Conservation (phyloP, 2,113 vertebrate species). For the Ameiurus melas region DNA sequence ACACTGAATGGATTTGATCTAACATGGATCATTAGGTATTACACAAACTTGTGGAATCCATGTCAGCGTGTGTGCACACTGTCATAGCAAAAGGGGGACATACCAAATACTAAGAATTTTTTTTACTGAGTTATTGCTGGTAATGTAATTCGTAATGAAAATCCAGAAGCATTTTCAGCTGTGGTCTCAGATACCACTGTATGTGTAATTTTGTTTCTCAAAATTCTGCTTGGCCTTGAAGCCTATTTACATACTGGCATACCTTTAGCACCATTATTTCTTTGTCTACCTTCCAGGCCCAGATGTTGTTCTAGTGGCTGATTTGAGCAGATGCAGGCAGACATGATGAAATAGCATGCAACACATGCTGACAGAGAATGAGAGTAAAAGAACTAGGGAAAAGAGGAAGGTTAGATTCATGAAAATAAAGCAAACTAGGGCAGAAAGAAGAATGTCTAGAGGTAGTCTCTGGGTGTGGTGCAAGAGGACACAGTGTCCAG, state of each 20-base stretch:
- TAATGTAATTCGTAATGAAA: not conserved
- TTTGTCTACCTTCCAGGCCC: not conserved
- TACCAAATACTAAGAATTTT: not conserved
- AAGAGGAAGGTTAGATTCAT: not conserved
- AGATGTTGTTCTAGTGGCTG: constrained; percentile 33
- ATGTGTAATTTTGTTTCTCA: not conserved
- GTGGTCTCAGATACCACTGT: not conserved
- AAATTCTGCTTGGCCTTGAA: not conserved
- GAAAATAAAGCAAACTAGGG: not conserved
- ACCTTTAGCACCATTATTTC: not conserved
- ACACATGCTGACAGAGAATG: constrained; percentile 13
- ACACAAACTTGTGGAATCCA: not conserved
- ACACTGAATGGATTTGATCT: not conserved
- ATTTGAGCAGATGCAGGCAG: constrained; percentile 38
- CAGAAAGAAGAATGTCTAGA: not conserved
- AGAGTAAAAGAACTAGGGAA: not conserved
- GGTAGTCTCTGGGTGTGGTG: not conserved
- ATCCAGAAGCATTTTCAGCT: not conserved
- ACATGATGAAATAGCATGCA: constrained; percentile 47
- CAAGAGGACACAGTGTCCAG: constrained; percentile 22
- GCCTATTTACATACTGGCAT: not conserved
- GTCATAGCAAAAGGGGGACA: not conserved
- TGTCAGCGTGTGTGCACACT: not conserved
- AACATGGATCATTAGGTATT: not conserved
- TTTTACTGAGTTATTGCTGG: not conserved